These are phyloP conservation scores for Campylomormyrus tamandua DNA, from an alignment of 2,113 vertebrate species.

Conservation along the genomic window DNA sequence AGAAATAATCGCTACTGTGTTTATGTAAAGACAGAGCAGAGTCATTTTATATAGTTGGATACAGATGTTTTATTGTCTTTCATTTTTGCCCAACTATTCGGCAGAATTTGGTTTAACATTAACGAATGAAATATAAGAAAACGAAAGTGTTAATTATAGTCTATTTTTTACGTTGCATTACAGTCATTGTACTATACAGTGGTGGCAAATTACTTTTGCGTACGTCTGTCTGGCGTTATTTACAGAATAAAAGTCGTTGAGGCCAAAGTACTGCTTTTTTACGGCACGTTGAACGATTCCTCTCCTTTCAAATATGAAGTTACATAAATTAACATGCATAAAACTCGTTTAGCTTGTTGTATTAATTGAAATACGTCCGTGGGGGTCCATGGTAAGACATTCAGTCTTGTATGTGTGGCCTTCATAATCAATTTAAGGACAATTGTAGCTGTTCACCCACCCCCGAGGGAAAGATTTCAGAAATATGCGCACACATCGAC, in stretches of 20 bases:
- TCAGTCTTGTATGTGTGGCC: neutral
- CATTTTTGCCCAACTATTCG: neutral
- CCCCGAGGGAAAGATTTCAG: slow-evolving; percentile 42
- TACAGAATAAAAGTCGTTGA: neutral
- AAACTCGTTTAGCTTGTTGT: neutral
- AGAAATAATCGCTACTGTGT: neutral
- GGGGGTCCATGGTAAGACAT: neutral
- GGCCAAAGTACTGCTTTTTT: neutral
- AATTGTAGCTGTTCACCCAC: slow-evolving; percentile 10
- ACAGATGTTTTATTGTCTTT: neutral
- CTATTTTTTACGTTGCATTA: neutral
- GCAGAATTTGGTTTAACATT: neutral
- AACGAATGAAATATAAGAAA: neutral
- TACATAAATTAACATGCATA: neutral
- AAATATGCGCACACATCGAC: slow-evolving; percentile 59
- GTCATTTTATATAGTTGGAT: neutral
- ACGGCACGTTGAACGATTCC: neutral
- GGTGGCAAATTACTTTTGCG: neutral
- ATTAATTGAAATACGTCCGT: neutral
- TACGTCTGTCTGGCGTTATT: neutral
- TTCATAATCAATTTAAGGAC: neutral
- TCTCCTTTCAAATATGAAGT: neutral
- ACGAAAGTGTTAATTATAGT: neutral
- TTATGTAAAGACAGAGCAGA: neutral
- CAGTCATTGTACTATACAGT: neutral